Evolutionary conservation across 2,113 vertebrate genomes (phyloP), one percentile per base, ranked within the genome.

Genomic region (Accipiter virgatus): DNA sequence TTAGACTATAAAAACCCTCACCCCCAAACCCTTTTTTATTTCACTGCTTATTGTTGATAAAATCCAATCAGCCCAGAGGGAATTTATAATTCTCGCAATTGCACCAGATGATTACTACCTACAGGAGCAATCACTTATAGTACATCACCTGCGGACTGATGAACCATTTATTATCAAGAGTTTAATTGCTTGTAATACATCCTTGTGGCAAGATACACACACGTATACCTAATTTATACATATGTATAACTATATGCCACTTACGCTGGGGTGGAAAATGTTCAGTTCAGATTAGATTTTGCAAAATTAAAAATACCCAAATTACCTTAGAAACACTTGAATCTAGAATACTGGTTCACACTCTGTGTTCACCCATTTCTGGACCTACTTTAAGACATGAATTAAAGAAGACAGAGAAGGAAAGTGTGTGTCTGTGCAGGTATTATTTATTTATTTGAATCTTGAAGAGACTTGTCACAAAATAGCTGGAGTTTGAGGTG

Each of bases 91-190:
- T 97, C 95, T 91, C 43, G 90, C 95, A 97, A 86, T 86, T 95
- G 92, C 89, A 90, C 70, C 74, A 72, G 93, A 80, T 98, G 97
- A 98, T 97, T 98, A 90, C 92, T 98, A 96, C 97, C 98, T 98
- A 62, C 92, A 96, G 97, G 92, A 98, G 97, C 94, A 98, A 98
- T 98, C 97, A 98, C 93, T 98, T 97, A 63, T 8, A 32, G 21
- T 79, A 42, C 81, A 74, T 97, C 93, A 95, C 96, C 95, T 92
- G 98, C 9, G 63, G 95, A 96, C 96, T 97, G 97, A 98, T 98
- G 97, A 98, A 90, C 92, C 95, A 36, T 98, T 98, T 95, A 97
- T 98, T 98, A 98, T 97, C 96, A 97, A 98, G 97, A 78, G 88
- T 89, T 97, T 98, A 98, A 98, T 98, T 98, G 94, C 97, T 93